These are phyloP conservation scores for Gambusia yucatana DNA, from an alignment of 2,797 vertebrate genomes.

Conservation along the genomic window DNA sequence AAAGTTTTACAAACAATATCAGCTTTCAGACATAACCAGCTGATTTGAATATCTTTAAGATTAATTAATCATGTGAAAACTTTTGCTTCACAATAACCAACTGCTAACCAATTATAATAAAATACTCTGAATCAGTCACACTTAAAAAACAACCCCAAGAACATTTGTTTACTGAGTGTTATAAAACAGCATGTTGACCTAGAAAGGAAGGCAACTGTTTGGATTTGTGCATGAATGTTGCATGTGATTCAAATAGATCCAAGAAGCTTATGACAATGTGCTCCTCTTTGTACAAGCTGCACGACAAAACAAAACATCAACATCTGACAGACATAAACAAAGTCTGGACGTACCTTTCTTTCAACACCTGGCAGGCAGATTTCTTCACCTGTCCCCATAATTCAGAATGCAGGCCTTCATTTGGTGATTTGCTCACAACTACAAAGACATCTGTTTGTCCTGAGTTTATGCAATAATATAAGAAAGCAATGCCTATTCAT, in stretches of 20 bases:
- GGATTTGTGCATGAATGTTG: background rate
- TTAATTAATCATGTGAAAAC: background rate
- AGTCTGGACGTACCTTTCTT: slow-evolving; percentile 54
- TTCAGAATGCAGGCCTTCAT: slow-evolving; percentile 67
- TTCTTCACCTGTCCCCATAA: slow-evolving; percentile 71
- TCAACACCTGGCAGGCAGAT: slow-evolving; percentile 57
- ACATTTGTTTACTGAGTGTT: background rate
- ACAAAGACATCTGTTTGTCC: slow-evolving; percentile 79
- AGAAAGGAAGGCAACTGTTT: background rate
- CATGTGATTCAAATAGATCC: background rate
- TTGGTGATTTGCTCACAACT: slow-evolving; percentile 66
- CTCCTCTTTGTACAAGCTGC: slow-evolving; percentile 35
- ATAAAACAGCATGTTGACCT: background rate
- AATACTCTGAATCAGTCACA: background rate
- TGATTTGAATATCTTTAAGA: background rate
- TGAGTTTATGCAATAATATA: slow-evolving; percentile 69
- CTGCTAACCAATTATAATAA: background rate
- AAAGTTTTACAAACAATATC: background rate
- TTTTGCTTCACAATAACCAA: background rate
- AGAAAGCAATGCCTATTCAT: slow-evolving; percentile 77
- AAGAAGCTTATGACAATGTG: slow-evolving; percentile 16
- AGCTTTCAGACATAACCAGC: no score
- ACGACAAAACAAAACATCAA: slow-evolving; percentile 38
- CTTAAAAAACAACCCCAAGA: background rate
- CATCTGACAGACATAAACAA: slow-evolving; percentile 64